These are phyloP conservation scores for Spatula versicolor DNA, from an alignment of 2,797 vertebrate species.

Conservation along the genomic window DNA sequence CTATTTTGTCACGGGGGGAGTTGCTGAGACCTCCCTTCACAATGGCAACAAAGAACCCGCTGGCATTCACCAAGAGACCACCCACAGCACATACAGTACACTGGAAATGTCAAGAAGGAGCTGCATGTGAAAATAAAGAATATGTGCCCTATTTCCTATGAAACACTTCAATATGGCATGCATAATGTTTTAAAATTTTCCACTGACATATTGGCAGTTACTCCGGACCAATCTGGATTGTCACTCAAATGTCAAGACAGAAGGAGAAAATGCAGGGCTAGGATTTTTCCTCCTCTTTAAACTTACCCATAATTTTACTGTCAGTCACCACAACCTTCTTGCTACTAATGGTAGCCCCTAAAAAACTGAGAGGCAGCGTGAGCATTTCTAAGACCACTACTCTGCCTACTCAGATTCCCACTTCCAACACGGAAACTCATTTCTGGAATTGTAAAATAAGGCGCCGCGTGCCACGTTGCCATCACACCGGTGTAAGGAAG, in stretches of 20 bases:
- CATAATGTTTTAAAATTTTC: slow-evolving; percentile 49
- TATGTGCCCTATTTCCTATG: slow-evolving; percentile 16
- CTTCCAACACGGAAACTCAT: background rate
- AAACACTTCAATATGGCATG: slow-evolving; percentile 47
- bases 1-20: background rate
- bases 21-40: slow-evolving; percentile 29
- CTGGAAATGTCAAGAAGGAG: slow-evolving; percentile 21
- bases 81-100: background rate
- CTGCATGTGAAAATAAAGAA: slow-evolving; percentile 34
- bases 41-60: background rate
- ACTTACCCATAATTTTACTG: slow-evolving; percentile 17
- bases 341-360: background rate
- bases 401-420: background rate
- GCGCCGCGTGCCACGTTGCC: background rate
- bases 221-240: slow-evolving; percentile 8
- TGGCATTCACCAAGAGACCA: slow-evolving; percentile 8
- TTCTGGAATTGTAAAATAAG: slow-evolving; percentile 19
- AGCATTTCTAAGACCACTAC: background rate
- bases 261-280: slow-evolving; percentile 1
- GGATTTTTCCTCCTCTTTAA: background rate
- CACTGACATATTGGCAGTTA: slow-evolving; percentile 30
- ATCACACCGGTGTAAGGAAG: background rate
- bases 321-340: background rate
- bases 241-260: slow-evolving; percentile 23
- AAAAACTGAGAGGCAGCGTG: background rate